phyloP scores from a whole-genome alignment of 1,140 invertebrate species.

The Anthonomus grandis region DNA sequence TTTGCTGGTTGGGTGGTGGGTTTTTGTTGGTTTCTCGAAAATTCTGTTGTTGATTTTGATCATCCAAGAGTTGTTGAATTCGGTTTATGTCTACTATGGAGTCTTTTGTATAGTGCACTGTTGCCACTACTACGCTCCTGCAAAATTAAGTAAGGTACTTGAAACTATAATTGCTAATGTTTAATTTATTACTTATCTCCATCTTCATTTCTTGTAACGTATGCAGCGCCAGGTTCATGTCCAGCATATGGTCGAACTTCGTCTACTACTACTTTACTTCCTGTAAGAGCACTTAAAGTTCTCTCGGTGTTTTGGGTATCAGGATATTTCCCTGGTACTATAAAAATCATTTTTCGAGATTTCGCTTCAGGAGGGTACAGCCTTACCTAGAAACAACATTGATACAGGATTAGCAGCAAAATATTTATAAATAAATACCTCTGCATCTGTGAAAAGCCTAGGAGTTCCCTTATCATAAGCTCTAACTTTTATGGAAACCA shows the following conservation, averaged over 20 bases:
- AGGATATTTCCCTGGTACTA: constrained; percentile 69
- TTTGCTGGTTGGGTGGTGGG: constrained; percentile 32
- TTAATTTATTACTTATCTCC: constrained; percentile 41
- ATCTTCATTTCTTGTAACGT: constrained; percentile 47
- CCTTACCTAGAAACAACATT: constrained; percentile 39
- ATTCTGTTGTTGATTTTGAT: constrained; percentile 21
- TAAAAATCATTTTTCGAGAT: constrained; percentile 71
- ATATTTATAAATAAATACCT: constrained; percentile 45
- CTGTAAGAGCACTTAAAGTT: constrained; percentile 70
- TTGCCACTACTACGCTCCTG: constrained; percentile 74
- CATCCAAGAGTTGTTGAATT: constrained; percentile 51
- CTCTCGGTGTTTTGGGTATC: constrained; percentile 68
- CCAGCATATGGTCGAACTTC: constrained; percentile 67
- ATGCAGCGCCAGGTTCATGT: constrained; percentile 49
- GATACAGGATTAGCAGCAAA: neutral
- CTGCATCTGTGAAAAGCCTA: constrained; percentile 61
- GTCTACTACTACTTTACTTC: constrained; percentile 69
- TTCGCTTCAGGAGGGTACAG: constrained; percentile 65
- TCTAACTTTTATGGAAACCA: constrained; percentile 55
- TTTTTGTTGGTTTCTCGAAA: constrained; percentile 7
- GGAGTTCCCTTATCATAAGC: constrained; percentile 81
- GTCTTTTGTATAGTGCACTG: constrained; percentile 63
- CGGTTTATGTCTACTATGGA: constrained; percentile 65
- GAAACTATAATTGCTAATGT: neutral
- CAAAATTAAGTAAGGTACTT: constrained; percentile 30